Evolutionary conservation across 2,888 invertebrate genomes (phyloP).

Genomic region (Lycaena phlaeas): DNA sequence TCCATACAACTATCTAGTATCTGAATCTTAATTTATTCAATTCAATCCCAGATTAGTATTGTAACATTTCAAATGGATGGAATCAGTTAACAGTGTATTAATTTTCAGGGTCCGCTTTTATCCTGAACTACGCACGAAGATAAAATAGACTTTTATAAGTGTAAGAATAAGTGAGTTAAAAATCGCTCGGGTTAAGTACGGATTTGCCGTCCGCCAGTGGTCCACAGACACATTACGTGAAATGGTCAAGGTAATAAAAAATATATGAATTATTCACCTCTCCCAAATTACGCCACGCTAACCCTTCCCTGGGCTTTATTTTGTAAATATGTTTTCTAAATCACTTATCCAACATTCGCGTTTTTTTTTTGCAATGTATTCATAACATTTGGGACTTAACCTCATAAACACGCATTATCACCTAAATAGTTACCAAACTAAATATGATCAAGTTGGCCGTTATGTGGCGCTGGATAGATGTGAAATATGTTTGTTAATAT

Average conservation of each 20-base stretch:
- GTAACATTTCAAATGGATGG: too few relatives aligned
- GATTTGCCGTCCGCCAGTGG: conserved; percentile 40
- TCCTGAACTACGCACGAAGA: conserved; percentile 61
- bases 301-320: conserved; percentile 58
- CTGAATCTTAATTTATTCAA: too few relatives aligned
- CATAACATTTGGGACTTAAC: conserved; percentile 4
- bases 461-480: too few relatives aligned
- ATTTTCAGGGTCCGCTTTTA: conserved; percentile 62
- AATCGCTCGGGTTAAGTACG: conserved; percentile 35
- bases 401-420: not conserved
- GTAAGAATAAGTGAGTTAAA: conserved; percentile 45
- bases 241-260: conserved; percentile 70
- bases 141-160: conserved; percentile 43
- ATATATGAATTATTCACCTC: conserved; percentile 59
- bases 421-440: too few relatives aligned
- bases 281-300: conserved; percentile 57
- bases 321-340: conserved; percentile 60
- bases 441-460: too few relatives aligned
- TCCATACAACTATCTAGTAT: too few relatives aligned
- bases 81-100: conserved; percentile 26
- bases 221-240: conserved; percentile 56
- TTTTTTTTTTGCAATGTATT: not conserved
- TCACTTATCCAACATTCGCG: conserved; percentile 38
- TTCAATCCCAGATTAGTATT: too few relatives aligned
- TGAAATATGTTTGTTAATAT: too few relatives aligned